Conservation (phyloP, 1,140 invertebrate genomes). For the Bombus superbus region DNA sequence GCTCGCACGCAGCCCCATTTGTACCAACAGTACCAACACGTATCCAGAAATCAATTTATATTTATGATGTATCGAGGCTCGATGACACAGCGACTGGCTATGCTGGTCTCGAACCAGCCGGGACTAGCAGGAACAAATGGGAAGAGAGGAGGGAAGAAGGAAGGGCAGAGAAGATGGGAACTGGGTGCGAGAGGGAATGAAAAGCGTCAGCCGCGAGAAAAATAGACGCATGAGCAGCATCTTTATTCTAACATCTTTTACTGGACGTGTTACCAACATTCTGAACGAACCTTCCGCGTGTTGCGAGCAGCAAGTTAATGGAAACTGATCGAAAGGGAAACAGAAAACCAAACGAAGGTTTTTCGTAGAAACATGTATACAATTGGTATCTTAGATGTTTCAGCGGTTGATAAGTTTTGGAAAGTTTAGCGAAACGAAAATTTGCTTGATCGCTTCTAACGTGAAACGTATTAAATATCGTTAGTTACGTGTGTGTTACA, state of each 20-base stretch:
- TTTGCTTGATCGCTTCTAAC: no score
- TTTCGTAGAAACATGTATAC: not conserved
- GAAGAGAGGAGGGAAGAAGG: constrained; percentile 14
- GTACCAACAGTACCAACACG: constrained; percentile 62
- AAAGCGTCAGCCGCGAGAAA: constrained; percentile 33
- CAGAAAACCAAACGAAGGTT: not conserved
- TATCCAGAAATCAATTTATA: constrained; percentile 68
- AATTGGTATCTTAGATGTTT: no score
- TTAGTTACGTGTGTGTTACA: no score
- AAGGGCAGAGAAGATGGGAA: constrained; percentile 3
- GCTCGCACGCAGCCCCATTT: constrained; percentile 47
- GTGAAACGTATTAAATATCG: no score
- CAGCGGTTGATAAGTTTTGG: no score
- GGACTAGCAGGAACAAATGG: constrained; percentile 55
- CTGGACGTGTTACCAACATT: not conserved
- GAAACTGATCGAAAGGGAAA: not conserved
- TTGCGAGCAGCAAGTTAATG: not conserved
- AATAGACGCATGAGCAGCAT: not conserved
- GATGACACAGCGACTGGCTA: constrained; percentile 74
- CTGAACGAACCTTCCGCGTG: not conserved
- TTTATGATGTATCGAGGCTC: constrained; percentile 71
- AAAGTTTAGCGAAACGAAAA: no score
- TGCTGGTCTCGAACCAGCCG: constrained; percentile 54
- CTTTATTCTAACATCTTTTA: not conserved
- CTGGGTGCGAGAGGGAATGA: constrained; percentile 55